phyloP scores from a whole-genome alignment of 1,140 invertebrate genomes.

The Drosophila tropicalis region DNA sequence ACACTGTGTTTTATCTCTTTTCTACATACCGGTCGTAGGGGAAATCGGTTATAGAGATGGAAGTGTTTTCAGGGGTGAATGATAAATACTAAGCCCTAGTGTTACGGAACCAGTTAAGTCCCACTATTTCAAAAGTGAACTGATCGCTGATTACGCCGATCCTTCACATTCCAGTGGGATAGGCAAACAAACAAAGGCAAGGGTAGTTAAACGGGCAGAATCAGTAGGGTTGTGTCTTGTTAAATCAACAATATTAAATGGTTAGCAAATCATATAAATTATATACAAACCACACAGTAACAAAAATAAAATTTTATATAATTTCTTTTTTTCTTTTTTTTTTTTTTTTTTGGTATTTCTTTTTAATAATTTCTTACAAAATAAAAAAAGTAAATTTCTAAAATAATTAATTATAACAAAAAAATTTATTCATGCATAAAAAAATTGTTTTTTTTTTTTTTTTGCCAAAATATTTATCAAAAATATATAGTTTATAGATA shows the following conservation, averaged over 20 bases:
- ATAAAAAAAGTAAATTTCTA: neutral
- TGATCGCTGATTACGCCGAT: neutral
- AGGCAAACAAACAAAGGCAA: neutral
- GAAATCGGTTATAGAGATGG: no score
- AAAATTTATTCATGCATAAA: conserved; percentile 43
- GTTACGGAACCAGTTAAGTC: neutral
- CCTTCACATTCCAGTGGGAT: neutral
- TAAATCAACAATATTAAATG: conserved; percentile 2
- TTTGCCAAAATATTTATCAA: neutral
- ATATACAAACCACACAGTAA: conserved; percentile 10
- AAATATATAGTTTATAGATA: neutral
- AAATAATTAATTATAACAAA: conserved; percentile 17
- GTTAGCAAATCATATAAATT: conserved; percentile 11
- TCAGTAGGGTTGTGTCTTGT: no score
- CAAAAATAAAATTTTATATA: conserved; percentile 1
- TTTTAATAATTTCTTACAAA: conserved; percentile 10
- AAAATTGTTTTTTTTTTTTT: neutral
- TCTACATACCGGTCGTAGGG: no score
- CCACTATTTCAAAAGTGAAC: neutral
- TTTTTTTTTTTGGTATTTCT: neutral
- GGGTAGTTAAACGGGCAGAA: no score
- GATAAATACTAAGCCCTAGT: neutral
- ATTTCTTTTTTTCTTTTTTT: neutral
- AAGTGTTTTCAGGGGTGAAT: neutral
- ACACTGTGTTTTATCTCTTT: no score